Evolutionary conservation across 2,888 invertebrate species (phyloP).

Genomic region (Camptogramma bilineatum): DNA sequence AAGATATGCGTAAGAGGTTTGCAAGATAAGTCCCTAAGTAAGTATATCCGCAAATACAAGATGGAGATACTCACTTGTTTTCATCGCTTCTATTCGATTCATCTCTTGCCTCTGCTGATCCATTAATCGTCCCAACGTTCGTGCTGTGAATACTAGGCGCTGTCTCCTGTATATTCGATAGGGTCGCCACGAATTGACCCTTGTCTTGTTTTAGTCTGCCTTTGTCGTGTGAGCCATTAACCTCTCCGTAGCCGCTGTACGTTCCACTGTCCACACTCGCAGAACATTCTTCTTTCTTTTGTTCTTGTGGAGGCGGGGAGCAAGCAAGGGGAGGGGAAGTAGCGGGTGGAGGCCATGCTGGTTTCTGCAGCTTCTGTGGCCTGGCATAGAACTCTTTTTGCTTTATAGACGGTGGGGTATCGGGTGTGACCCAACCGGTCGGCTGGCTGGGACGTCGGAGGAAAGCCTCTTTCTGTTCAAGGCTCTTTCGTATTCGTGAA

Average conservation of each 20-base stretch:
- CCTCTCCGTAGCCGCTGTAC: constrained; percentile 77
- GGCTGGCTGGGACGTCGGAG: constrained; percentile 90
- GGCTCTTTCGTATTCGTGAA: constrained; percentile 92
- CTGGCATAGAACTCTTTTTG: constrained; percentile 91
- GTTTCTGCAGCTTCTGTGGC: constrained; percentile 90
- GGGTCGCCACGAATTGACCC: constrained; percentile 84
- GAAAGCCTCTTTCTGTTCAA: constrained; percentile 96
- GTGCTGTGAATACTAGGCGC: constrained; percentile 74
- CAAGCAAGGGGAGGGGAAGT: constrained; percentile 79
- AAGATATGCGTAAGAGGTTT: neutral
- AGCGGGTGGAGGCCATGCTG: constrained; percentile 88
- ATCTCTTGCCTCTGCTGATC: constrained; percentile 68
- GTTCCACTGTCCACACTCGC: constrained; percentile 80
- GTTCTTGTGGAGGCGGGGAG: constrained; percentile 86
- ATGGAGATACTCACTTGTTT: constrained; percentile 65
- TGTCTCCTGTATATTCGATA: constrained; percentile 88
- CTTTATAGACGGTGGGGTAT: constrained; percentile 82
- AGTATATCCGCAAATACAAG: neutral
- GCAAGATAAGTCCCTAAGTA: neutral
- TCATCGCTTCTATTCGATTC: constrained; percentile 72
- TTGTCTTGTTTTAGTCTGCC: constrained; percentile 75
- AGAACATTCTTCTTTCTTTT: constrained; percentile 79
- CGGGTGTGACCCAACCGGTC: constrained; percentile 85
- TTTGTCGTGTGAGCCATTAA: constrained; percentile 75
- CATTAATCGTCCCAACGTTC: constrained; percentile 73